Conservation (phyloP, 2,113 vertebrate genomes). For the Gasterosteus aculeatus region DNA sequence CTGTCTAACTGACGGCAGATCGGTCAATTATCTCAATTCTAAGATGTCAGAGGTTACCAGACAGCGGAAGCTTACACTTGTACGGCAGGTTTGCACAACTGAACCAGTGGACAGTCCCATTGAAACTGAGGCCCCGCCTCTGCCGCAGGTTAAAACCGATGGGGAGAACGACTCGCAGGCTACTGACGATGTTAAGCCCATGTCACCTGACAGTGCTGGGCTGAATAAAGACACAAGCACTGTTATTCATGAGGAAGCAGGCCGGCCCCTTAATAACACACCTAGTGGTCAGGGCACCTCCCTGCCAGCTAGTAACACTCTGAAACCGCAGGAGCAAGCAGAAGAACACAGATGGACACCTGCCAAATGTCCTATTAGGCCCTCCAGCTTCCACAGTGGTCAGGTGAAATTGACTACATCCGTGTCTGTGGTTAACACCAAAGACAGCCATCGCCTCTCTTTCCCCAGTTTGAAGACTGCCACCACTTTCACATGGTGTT, state of each 20-base stretch:
- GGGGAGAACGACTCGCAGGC: conserved; percentile 67
- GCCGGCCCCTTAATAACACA: conserved; percentile 62
- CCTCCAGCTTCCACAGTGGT: conserved; percentile 72
- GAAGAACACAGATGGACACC: conserved; percentile 83
- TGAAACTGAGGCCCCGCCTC: conserved; percentile 81
- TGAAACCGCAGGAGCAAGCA: conserved; percentile 78
- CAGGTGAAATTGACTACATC: conserved; percentile 80
- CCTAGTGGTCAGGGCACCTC: conserved; percentile 60
- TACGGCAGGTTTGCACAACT: conserved; percentile 93
- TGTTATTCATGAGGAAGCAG: conserved; percentile 50
- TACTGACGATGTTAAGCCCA: conserved; percentile 68
- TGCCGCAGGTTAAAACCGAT: conserved; percentile 72
- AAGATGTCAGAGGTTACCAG: conserved; percentile 84
- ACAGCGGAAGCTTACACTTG: conserved; percentile 90
- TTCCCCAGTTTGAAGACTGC: conserved; percentile 95
- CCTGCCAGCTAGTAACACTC: conserved; percentile 61
- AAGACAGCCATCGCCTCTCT: conserved; percentile 84
- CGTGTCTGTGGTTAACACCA: conserved; percentile 78
- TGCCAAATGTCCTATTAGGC: conserved; percentile 74
- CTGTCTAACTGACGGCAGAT: conserved; percentile 83
- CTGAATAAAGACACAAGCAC: conserved; percentile 79
- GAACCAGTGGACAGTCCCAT: conserved; percentile 89
- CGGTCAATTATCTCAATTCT: conserved; percentile 78
- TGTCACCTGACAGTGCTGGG: conserved; percentile 69
- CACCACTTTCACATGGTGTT: conserved; percentile 97